Evolutionary conservation across 2,113 vertebrate genomes (phyloP).

Genomic region (Probosciger aterrimus): DNA sequence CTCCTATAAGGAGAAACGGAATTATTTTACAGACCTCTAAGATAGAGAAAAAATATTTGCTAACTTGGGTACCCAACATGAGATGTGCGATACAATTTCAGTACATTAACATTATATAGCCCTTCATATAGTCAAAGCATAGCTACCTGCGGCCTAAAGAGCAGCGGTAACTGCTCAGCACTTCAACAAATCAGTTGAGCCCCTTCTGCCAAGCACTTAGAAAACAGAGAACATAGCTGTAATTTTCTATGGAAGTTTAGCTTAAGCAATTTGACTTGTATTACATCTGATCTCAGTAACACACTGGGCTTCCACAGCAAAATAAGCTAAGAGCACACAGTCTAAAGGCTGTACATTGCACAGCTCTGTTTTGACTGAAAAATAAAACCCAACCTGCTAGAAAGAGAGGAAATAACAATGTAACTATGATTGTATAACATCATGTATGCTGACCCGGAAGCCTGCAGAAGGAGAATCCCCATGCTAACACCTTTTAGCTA

Average conservation of each 20-base stretch:
- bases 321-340: neutral
- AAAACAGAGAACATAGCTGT: neutral
- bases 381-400: neutral
- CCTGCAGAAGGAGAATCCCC: neutral
- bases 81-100: neutral
- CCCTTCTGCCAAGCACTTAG: neutral
- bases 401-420: neutral
- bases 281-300: neutral
- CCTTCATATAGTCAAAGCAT: neutral
- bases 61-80: neutral
- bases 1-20: neutral
- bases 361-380: neutral
- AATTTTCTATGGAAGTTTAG: neutral
- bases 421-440: neutral
- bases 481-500: neutral
- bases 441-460: rapidly evolving
- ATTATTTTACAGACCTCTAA: neutral
- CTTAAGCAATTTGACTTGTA: neutral
- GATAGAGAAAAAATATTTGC: neutral
- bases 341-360: neutral
- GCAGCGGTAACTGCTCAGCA: neutral
- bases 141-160: neutral
- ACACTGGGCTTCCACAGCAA: neutral
- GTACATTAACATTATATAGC: neutral
- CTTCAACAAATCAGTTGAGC: neutral